A percentile compares a stretch with the other conserved stretches of the same genome.
Conservation (phyloP, 2,113 vertebrate genomes). For the Penelope pileata region DNA sequence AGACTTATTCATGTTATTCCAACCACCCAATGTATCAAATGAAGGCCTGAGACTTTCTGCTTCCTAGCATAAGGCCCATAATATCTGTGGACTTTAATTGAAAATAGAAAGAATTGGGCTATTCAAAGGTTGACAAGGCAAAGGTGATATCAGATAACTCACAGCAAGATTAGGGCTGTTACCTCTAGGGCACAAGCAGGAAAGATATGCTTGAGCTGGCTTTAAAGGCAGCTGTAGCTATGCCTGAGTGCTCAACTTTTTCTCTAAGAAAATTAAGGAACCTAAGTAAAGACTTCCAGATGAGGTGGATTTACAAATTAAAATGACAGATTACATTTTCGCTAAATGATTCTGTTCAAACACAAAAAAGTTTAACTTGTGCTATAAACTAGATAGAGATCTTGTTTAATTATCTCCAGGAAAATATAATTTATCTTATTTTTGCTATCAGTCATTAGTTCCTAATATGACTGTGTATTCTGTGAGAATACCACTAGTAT, state of each 20-base stretch:
- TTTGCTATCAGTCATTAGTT: neutral
- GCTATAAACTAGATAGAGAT: neutral
- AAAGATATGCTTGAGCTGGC: neutral
- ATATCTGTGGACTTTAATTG: neutral
- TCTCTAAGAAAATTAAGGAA: neutral
- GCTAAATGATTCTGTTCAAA: neutral
- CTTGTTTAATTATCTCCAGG: neutral
- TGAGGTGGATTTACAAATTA: neutral
- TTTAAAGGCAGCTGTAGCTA: neutral
- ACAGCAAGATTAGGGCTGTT: neutral
- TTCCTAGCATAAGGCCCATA: neutral
- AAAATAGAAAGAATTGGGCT: neutral
- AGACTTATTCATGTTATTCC: fast-evolving
- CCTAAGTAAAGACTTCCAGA: neutral
- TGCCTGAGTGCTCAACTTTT: neutral
- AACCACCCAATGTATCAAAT: neutral
- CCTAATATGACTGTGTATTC: neutral
- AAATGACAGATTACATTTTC: neutral
- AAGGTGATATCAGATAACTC: neutral
- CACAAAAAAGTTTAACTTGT: neutral
- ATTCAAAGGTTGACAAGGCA: neutral
- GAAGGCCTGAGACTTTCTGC: neutral
- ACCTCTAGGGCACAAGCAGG: neutral
- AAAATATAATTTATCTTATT: neutral
- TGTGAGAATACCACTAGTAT: neutral